Evolutionary conservation across 1,140 invertebrate species (phyloP), one percentile per base, ranked within the genome.

Genomic region (Hetaerina americana): DNA sequence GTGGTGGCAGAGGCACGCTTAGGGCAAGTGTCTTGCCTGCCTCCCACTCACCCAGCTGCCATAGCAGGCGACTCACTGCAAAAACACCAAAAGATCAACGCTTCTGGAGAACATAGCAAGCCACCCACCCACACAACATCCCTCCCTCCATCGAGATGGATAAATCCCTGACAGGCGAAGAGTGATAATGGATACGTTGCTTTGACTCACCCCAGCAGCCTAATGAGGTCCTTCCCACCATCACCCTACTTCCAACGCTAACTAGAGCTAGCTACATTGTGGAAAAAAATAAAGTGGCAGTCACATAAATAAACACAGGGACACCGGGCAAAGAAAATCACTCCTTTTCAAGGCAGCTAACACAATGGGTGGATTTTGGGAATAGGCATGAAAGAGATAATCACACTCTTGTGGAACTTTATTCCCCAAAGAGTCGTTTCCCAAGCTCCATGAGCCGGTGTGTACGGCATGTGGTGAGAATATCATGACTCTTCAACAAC

Each of bases 361-460:
- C n/a, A n/a, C n/a, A n/a, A n/a, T 40, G 69, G 29, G 26, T 31
- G 24, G 24, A 18, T 22, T 29, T 29, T 29, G 12, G 28, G 26
- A 24, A 70, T 57, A 24, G 57, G 25, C 25, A 24, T n/a, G 10
- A 70, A 40, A 70, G 25, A 70, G n/a, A 69, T 69, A 5, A 29
- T 26, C 18, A 10, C 12, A 18, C 26, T 69, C 12, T 10, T 24
- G 29, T 40, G 26, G 25, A 6, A 31, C n/a, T 75, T 85, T 90
- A 92, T 82, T 92, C 91, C 72, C 91, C 91, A 82, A 92, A 92
- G 71, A 94, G 83, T 79, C 88, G 87, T 81, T 93, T 93, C 75
- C 91, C 91, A 77, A 95, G 83, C 76, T 94, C 92, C 90, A 94
- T 93, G 82, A 95, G 87, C 77, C 90, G 85, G 81, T 94, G 93